phyloP scores from a whole-genome alignment of 2,113 vertebrate genomes.

The Mustela nigripes region DNA sequence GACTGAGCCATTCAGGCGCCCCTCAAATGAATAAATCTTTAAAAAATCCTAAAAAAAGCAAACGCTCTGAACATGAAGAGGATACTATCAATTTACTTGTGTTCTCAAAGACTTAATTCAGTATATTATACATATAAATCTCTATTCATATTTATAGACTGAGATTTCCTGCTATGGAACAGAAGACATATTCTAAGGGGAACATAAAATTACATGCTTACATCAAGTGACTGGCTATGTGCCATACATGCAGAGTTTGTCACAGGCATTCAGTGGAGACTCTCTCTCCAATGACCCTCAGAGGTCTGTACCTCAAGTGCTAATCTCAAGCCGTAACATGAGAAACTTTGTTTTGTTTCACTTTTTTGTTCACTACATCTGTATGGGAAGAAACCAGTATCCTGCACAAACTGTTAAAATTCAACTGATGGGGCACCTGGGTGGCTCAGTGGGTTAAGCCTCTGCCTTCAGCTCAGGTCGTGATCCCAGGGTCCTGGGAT shows the following conservation, averaged over 20 bases:
- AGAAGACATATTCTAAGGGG: not conserved
- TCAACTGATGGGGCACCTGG: not conserved
- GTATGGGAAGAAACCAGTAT: not conserved
- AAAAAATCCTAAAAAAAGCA: not conserved
- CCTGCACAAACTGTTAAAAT: not conserved
- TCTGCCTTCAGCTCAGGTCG: too few species aligned
- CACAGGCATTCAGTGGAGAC: not conserved
- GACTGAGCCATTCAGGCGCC: too few species aligned
- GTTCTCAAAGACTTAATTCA: constrained; percentile 26
- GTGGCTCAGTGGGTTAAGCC: too few species aligned
- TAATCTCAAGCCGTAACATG: not conserved
- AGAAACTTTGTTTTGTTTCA: not conserved
- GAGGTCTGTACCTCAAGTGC: not conserved
- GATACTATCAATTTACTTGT: not conserved
- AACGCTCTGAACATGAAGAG: not conserved
- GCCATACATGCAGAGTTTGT: not conserved
- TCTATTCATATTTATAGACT: not conserved
- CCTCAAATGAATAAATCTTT: too few species aligned
- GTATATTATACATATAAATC: not conserved
- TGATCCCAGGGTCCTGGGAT: too few species aligned
- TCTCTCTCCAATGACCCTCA: not conserved
- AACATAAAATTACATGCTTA: not conserved
- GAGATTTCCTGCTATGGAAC: not conserved
- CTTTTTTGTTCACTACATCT: not conserved
- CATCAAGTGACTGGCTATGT: not conserved